Percentiles rank a stretch among this genome's conserved stretches.
Conservation (phyloP, 2,797 vertebrate genomes). For the Centroberyx gerrardi region DNA sequence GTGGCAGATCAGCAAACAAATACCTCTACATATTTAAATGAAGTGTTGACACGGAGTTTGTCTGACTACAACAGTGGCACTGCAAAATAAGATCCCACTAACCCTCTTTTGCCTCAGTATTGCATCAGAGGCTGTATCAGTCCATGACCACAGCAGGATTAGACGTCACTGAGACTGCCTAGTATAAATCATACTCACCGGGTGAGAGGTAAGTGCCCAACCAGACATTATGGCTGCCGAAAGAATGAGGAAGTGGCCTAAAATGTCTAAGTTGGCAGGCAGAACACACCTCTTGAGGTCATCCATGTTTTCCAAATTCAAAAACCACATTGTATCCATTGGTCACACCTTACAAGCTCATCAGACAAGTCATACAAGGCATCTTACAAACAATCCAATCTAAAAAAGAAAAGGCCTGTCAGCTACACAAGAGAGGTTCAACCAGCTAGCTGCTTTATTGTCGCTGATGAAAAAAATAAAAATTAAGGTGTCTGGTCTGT, state of each 20-base stretch:
- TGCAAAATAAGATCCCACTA: constrained; percentile 73
- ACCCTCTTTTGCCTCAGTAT: constrained; percentile 71
- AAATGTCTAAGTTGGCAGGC: constrained; percentile 62
- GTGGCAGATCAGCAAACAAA: constrained; percentile 19
- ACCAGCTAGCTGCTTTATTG: constrained; percentile 10
- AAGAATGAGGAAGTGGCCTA: constrained; percentile 76
- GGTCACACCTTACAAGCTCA: constrained; percentile 53
- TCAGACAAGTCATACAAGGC: constrained; percentile 55
- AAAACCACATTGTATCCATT: constrained; percentile 42
- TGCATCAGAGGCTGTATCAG: constrained; percentile 74
- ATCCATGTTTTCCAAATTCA: constrained; percentile 63
- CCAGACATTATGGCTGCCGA: constrained; percentile 64
- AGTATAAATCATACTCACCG: constrained; percentile 55
- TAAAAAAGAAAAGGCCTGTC: constrained; percentile 2
- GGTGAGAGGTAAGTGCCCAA: constrained; percentile 64
- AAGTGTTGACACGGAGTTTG: constrained; percentile 55
- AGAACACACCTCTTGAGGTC: constrained; percentile 64
- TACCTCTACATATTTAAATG: constrained; percentile 51
- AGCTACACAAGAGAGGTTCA: neutral
- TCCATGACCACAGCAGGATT: constrained; percentile 64
- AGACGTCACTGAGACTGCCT: constrained; percentile 69
- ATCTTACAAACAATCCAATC: constrained; percentile 32
- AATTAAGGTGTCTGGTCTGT: no score
- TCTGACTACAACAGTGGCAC: constrained; percentile 31
- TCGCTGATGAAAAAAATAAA: neutral